Percentiles rank a stretch among this genome's conserved stretches.
Evolutionary conservation across 2,797 vertebrate species (phyloP).

Genomic region (Chaetophractus vellerosus): DNA sequence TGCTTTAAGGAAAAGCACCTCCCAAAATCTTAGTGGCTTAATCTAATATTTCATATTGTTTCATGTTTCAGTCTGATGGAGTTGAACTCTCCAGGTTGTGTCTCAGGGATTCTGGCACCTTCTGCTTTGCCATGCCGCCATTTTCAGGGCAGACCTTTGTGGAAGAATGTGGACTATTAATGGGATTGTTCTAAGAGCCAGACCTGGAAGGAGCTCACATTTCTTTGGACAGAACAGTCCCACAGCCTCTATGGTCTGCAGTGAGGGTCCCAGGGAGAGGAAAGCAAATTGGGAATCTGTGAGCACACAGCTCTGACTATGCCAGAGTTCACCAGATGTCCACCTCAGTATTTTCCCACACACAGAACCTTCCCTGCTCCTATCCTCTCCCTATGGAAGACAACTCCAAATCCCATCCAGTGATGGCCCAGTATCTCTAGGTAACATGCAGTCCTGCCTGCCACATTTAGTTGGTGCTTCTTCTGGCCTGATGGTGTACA

Average conservation of each 20-base stretch:
- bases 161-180: not conserved
- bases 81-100: not conserved
- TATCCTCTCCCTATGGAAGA: not conserved
- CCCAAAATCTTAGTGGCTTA: not conserved
- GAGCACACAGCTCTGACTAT: not conserved
- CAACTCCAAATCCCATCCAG: not conserved
- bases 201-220: not conserved
- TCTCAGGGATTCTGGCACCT: not conserved
- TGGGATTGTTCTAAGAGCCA: not conserved
- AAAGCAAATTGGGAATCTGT: not conserved
- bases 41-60: not conserved
- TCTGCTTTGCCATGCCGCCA: not conserved
- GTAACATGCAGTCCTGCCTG: not conserved
- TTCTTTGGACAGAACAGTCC: not conserved
- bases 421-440: not conserved
- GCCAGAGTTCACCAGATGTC: not conserved
- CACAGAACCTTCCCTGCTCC: not conserved
- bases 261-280: not conserved
- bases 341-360: not conserved
- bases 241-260: not conserved
- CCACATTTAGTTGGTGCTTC: not conserved
- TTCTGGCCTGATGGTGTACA: not conserved
- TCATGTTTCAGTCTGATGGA: not conserved
- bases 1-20: slow-evolving; percentile 60
- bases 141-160: not conserved